Base-by-base conservation (phyloP, 2,113 vertebrate genomes). In the Pangasianodon hypophthalmus region DNA sequence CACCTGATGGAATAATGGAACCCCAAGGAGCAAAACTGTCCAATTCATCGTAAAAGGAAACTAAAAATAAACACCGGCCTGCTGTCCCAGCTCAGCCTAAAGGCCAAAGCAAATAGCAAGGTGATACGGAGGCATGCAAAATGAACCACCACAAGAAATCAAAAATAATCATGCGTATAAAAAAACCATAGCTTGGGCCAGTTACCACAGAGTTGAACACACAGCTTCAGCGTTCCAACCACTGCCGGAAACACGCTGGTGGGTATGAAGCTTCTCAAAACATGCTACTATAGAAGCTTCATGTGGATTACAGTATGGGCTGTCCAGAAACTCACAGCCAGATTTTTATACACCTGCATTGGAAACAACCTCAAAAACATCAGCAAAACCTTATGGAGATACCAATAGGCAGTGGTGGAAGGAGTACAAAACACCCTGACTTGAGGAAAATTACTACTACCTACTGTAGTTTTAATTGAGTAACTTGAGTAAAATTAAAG, bases 21-120 rank as follows among this genome's bases (percentile, higher is more conserved):
- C 82, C 86, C 87, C 50, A 64, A 75, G 84, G 85, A 91, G 79
- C 77, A 62, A 90, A 91, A 87, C 54, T 84, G 86, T 90, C 80
- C 82, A 89, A 90, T 87, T 84, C 60, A 86, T 79, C 62, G 90
- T 90, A 92, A 91, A 90, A 62, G 67, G 89, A 93, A 91, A 90
- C 90, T 91, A 90, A 91, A 90, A 92, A 90, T 90, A 85, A 92
- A 85, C 69, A 69, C n/a, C 29, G 60, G 73, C 37, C 71, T 75
- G 73, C 88, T 91, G 32, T 90, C 89, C 85, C 84, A 79, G 88
- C 91, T 91, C 82, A 90, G 79, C 60, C 81, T 73, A 75, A 79
- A 81, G 82, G 89, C 92, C 89, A 93, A 92, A 91, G 84, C 81
- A 93, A 92, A 93, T 88, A 92, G 84, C 24, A 80, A 92, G 67